Conservation (phyloP, 2,888 invertebrate species). For the Ferrisia virgata region DNA sequence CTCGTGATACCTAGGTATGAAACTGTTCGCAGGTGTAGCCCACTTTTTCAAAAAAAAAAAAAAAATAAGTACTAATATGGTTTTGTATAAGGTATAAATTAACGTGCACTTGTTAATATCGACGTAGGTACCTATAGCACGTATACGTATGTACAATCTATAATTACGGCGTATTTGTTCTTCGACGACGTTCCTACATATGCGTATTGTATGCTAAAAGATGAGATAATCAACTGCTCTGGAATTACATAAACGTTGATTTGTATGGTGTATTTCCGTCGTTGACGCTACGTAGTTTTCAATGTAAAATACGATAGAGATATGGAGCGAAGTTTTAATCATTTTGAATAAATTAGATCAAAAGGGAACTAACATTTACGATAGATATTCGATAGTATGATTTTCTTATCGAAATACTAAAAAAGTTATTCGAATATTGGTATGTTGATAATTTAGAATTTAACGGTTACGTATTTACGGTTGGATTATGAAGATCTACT, state of each 20-base stretch:
- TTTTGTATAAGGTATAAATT: neutral
- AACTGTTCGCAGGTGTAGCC: neutral
- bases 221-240: neutral
- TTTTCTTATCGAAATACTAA: no score
- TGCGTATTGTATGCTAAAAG: neutral
- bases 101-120: neutral
- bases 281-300: no score
- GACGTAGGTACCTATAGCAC: neutral
- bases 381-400: no score
- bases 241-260: conserved; percentile 3
- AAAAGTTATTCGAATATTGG: no score
- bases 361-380: no score
- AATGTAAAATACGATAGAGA: no score
- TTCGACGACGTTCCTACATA: neutral
- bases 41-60: neutral
- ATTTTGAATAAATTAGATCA: no score
- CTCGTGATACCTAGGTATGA: neutral
- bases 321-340: no score
- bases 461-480: no score
- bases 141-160: neutral
- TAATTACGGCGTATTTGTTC: neutral
- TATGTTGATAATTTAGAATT: no score
- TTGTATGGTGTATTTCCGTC: neutral
- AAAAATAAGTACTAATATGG: neutral
- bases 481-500: no score